A percentile compares a stretch with the other conserved stretches of the same genome.
Evolutionary conservation across 2,113 vertebrate species (phyloP).

Genomic region (Sinocyclocheilus anophthalmus): DNA sequence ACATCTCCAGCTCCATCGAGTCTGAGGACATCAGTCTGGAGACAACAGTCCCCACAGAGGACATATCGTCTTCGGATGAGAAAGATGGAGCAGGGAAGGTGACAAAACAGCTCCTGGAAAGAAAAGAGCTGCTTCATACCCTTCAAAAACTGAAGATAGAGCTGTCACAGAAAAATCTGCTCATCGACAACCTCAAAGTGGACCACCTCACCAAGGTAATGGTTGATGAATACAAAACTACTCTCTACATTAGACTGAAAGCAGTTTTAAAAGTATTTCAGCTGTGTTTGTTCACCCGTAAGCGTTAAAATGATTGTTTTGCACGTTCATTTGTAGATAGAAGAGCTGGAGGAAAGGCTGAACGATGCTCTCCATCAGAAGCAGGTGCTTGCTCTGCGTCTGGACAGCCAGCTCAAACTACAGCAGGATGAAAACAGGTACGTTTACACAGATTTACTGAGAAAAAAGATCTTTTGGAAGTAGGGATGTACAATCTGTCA

Average conservation of each 20-base stretch:
- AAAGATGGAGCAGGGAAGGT: constrained; percentile 81
- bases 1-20: constrained; percentile 91
- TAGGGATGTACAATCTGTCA: not conserved
- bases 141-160: constrained; percentile 92
- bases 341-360: constrained; percentile 93
- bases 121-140: constrained; percentile 89
- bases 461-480: not conserved
- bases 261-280: not conserved
- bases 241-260: not conserved
- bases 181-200: constrained; percentile 93
- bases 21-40: constrained; percentile 96
- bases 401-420: constrained; percentile 90
- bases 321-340: constrained; percentile 75
- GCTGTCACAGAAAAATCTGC: constrained; percentile 90
- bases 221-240: not conserved
- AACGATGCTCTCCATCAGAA: constrained; percentile 94
- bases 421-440: constrained; percentile 93
- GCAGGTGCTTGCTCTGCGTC: constrained; percentile 84
- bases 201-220: constrained; percentile 91
- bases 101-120: constrained; percentile 90
- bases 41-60: constrained; percentile 91
- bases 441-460: constrained; percentile 28
- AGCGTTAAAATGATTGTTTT: not conserved
- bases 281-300: too few relatives aligned
- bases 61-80: constrained; percentile 94